Percentiles rank a stretch among this genome's conserved stretches.
phyloP scores from a whole-genome alignment of 2,113 vertebrate genomes.

The Spilogale gracilis region DNA sequence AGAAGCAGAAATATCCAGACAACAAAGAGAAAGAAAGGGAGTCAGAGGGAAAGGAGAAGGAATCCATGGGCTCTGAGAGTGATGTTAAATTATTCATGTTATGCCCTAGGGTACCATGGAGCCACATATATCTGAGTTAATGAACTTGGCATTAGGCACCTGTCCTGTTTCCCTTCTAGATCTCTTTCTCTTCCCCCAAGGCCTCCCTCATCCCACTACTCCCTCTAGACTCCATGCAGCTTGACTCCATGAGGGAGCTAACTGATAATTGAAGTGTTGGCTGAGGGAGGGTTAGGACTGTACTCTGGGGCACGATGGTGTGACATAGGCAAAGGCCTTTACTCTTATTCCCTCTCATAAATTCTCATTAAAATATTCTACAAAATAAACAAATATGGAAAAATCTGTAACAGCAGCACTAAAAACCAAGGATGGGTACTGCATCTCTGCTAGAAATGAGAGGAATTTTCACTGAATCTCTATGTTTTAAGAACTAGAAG shows the following conservation, averaged over 20 bases:
- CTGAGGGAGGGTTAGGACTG: neutral
- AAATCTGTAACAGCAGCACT: neutral
- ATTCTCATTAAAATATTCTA: constrained; percentile 4
- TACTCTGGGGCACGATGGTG: neutral
- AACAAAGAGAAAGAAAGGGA: neutral
- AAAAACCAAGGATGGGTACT: neutral
- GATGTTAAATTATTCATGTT: neutral
- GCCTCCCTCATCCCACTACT: neutral
- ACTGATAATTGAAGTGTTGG: neutral
- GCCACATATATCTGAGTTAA: neutral
- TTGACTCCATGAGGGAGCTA: neutral
- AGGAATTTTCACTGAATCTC: constrained; percentile 32
- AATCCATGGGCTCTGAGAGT: neutral
- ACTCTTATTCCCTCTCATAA: neutral
- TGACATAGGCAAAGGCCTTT: neutral
- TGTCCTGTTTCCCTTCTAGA: neutral
- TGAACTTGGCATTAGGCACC: neutral
- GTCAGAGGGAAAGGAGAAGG: neutral
- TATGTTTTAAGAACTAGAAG: neutral
- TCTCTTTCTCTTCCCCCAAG: neutral
- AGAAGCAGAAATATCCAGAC: constrained; percentile 44
- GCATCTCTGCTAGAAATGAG: neutral
- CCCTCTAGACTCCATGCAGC: neutral
- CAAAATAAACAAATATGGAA: neutral
- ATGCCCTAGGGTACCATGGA: neutral